A percentile compares a stretch with the other conserved stretches of the same genome.
Conservation (phyloP, 2,113 vertebrate species). For the Micronisus gabar region DNA sequence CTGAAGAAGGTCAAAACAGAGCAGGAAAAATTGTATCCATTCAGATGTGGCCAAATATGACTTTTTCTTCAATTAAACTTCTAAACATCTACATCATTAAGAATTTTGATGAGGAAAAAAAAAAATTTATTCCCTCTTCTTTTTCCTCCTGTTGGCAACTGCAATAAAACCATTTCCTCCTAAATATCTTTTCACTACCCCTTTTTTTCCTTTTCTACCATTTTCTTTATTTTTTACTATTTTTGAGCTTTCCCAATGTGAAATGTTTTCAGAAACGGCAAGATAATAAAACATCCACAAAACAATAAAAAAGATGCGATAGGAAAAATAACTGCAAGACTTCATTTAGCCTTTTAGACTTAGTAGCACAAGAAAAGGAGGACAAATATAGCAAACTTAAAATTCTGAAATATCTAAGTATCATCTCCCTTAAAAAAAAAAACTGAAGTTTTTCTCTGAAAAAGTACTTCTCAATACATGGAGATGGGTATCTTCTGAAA, state of each 20-base stretch:
- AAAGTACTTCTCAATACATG: background rate
- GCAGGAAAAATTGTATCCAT: background rate
- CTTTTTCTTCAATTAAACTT: background rate
- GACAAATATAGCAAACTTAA: background rate
- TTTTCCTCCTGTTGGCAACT: background rate
- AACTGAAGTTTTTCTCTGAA: background rate
- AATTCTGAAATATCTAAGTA: background rate
- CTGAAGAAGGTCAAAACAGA: background rate
- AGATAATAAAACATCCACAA: background rate
- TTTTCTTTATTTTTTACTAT: background rate
- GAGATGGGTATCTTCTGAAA: background rate
- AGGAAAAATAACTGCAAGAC: background rate
- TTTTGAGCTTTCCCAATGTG: background rate
- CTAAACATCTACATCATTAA: background rate
- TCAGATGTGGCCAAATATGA: background rate
- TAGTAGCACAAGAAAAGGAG: background rate
- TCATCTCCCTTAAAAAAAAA: background rate
- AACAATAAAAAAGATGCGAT: background rate
- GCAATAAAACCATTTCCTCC: background rate
- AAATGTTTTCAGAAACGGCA: background rate
- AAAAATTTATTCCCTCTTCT: background rate
- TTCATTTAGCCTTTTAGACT: background rate
- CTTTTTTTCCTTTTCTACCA: background rate
- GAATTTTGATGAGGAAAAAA: background rate
- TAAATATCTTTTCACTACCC: background rate